Conservation (phyloP, 2,113 vertebrate genomes). For the Hydrochoerus hydrochaeris region DNA sequence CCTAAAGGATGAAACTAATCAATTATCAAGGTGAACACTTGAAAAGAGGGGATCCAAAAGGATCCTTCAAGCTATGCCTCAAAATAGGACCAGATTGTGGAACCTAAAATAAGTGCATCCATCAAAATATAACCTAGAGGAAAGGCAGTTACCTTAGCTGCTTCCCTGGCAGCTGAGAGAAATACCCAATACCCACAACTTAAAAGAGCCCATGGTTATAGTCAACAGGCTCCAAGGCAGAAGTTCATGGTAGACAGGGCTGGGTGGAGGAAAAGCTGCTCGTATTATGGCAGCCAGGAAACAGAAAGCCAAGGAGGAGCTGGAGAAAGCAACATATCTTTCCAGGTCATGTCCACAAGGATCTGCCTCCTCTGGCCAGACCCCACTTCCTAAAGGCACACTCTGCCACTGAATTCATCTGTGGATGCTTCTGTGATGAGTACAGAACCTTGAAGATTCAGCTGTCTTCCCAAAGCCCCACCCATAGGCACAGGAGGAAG, state of each 20-base stretch:
- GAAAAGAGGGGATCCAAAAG: background rate
- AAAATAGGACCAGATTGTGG: background rate
- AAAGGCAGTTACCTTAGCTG: background rate
- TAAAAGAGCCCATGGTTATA: background rate
- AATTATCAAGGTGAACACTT: background rate
- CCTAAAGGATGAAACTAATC: background rate
- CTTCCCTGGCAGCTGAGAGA: background rate
- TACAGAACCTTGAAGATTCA: background rate
- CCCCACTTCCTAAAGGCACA: background rate
- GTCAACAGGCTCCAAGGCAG: background rate
- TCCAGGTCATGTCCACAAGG: background rate
- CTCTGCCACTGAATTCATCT: background rate
- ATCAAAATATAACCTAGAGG: background rate
- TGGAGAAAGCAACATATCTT: background rate
- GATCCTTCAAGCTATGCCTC: background rate
- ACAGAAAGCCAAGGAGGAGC: background rate
- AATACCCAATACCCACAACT: background rate
- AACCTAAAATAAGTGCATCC: background rate
- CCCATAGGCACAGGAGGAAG: background rate
- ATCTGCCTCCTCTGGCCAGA: background rate
- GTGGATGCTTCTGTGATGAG: background rate
- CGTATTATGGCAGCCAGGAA: background rate
- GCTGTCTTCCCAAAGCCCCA: background rate
- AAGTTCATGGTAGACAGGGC: background rate
- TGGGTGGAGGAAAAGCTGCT: background rate